Conservation (phyloP, 2,888 invertebrate species). For the Acleris literana region DNA sequence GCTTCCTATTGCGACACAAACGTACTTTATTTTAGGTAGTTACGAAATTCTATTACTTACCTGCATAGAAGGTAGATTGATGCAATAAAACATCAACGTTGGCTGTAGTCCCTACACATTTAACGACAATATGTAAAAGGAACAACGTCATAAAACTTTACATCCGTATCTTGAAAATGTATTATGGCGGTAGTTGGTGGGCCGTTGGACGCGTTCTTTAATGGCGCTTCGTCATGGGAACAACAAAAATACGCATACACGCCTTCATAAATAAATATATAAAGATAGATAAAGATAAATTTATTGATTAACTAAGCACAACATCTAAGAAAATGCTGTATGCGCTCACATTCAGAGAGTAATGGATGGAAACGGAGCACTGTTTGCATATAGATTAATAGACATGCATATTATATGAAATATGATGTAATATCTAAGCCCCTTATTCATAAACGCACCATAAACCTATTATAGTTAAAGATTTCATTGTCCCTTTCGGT, state of each 20-base stretch:
- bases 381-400: no score
- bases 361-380: no score
- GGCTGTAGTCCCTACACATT: slow-evolving; percentile 43
- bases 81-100: slow-evolving; percentile 58
- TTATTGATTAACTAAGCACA: no score
- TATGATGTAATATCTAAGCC: no score
- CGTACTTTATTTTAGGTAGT: not conserved
- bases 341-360: no score
- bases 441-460: no score
- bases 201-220: slow-evolving; percentile 23
- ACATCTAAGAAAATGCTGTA: no score
- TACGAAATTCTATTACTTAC: not conserved
- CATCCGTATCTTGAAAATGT: slow-evolving; percentile 47
- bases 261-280: no score
- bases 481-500: no score
- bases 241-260: not conserved
- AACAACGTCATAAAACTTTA: slow-evolving; percentile 49
- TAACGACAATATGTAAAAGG: slow-evolving; percentile 54
- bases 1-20: slow-evolving; percentile 1
- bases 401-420: no score
- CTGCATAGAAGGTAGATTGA: slow-evolving; percentile 9
- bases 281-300: no score
- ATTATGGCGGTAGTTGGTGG: slow-evolving; percentile 41
- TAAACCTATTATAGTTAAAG: no score
- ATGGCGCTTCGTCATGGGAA: slow-evolving; percentile 27